Evolutionary conservation across 2,113 vertebrate species (phyloP).

Genomic region (Stegastes partitus): DNA sequence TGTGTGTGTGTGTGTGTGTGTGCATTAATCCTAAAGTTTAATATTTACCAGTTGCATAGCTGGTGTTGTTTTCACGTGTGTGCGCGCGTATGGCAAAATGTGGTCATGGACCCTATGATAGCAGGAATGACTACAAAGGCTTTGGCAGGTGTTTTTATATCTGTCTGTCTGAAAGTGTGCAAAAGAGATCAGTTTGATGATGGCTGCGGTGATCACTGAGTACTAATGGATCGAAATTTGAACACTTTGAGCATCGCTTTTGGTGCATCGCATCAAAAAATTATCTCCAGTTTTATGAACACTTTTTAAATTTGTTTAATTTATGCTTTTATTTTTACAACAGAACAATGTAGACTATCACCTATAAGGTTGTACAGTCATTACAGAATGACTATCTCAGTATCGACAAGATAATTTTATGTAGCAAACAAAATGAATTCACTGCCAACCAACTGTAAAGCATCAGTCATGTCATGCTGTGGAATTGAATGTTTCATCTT

Average conservation of each 20-base stretch:
- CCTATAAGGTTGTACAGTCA: neutral
- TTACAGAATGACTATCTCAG: conserved; percentile 5
- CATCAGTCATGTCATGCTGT: neutral
- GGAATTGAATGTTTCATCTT: neutral
- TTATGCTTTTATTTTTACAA: neutral
- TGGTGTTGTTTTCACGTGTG: too few species aligned
- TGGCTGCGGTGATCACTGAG: too few species aligned
- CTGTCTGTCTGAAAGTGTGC: too few species aligned
- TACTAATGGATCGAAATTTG: too few species aligned
- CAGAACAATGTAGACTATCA: neutral
- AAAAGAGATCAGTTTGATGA: too few species aligned
- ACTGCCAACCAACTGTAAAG: neutral
- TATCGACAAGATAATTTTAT: neutral
- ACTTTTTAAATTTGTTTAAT: neutral
- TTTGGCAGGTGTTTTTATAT: too few species aligned
- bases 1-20: too few species aligned
- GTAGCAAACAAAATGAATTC: neutral
- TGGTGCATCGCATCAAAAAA: too few species aligned
- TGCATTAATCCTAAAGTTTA: neutral
- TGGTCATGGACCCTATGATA: too few species aligned
- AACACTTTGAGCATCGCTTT: too few species aligned
- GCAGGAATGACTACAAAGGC: too few species aligned
- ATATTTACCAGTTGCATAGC: neutral
- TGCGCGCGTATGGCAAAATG: too few species aligned
- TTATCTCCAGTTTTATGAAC: neutral